phyloP scores from a whole-genome alignment of 2,888 invertebrate species.

The Theretra japonica region DNA sequence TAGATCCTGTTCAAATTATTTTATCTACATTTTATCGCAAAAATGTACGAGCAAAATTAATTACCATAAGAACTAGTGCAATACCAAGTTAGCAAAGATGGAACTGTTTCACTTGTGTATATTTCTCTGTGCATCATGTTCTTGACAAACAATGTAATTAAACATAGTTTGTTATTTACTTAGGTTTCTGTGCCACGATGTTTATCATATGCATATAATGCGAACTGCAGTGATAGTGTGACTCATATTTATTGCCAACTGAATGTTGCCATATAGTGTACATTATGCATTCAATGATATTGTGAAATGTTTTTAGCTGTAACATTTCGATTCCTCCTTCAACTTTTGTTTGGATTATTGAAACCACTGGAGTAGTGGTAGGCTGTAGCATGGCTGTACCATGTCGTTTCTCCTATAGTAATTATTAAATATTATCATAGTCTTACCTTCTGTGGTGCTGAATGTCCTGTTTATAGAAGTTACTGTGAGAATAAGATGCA shows the following conservation, averaged over 20 bases:
- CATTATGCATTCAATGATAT: neutral
- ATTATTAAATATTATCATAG: constrained; percentile 17
- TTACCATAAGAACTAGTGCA: neutral
- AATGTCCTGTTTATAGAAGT: constrained; percentile 20
- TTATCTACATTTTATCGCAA: neutral
- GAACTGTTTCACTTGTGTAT: neutral
- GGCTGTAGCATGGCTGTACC: neutral
- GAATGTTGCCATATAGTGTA: constrained; percentile 13
- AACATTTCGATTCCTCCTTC: neutral
- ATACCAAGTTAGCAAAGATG: neutral
- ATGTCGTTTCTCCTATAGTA: neutral
- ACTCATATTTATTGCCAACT: constrained; percentile 5
- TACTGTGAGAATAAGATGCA: constrained; percentile 25
- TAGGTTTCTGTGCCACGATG: neutral
- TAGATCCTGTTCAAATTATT: neutral
- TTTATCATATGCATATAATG: constrained; percentile 1
- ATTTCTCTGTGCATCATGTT: neutral
- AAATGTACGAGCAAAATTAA: constrained; percentile 3
- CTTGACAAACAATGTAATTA: too few species aligned
- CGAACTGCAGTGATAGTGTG: neutral
- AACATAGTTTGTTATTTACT: neutral
- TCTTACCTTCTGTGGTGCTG: constrained; percentile 19
- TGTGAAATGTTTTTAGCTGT: neutral
- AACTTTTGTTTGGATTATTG: constrained; percentile 18
- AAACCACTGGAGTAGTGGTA: neutral